These are phyloP conservation scores for Oreocharis arfaki DNA, from an alignment of 2,113 vertebrate species.

Conservation along the genomic window DNA sequence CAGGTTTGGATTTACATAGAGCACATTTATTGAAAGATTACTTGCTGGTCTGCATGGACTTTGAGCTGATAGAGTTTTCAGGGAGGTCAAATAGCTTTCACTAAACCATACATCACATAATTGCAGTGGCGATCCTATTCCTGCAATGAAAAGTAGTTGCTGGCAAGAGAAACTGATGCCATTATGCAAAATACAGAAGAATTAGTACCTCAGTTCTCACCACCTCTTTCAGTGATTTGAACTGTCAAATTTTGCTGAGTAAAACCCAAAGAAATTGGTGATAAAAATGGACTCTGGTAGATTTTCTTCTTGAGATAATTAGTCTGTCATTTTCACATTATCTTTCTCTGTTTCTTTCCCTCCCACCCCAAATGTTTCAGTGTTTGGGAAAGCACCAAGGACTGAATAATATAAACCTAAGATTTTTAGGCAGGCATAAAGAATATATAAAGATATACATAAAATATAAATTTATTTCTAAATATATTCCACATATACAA, in stretches of 20 bases:
- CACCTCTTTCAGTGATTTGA: background rate
- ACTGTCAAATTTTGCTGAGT: conserved; percentile 14
- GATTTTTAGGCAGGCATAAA: background rate
- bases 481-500: background rate
- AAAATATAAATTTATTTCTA: background rate
- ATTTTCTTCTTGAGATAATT: conserved; percentile 27
- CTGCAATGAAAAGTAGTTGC: conserved; percentile 18
- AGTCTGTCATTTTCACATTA: conserved; percentile 3
- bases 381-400: background rate
- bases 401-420: background rate
- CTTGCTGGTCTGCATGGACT: background rate
- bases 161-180: conserved; percentile 30
- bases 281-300: background rate
- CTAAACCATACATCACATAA: conserved; percentile 35
- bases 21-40: background rate
- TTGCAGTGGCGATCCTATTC: background rate
- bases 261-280: background rate
- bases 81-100: conserved; percentile 37
- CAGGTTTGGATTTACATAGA: conserved; percentile 31
- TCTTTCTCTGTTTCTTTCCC: background rate
- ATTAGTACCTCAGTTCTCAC: conserved; percentile 11
- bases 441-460: background rate
- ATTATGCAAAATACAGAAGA: background rate
- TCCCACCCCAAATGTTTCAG: background rate
- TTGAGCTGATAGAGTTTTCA: conserved; percentile 32